Conservation (phyloP, 2,797 vertebrate genomes). For the Anguilla marmorata region DNA sequence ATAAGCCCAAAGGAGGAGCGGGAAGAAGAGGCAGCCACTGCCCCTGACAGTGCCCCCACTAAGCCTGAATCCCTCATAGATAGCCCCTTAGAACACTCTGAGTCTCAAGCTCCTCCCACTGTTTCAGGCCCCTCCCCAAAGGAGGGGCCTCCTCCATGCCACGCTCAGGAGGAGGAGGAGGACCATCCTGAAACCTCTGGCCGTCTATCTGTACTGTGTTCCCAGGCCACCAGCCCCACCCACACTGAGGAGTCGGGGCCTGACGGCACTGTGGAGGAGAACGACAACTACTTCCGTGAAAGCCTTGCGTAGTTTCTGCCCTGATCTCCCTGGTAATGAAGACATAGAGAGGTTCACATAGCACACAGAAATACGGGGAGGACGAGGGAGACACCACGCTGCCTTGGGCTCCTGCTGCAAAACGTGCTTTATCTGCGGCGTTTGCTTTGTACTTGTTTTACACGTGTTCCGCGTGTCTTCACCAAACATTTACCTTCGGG, state of each 20-base stretch:
- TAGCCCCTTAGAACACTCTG: slow-evolving; percentile 27
- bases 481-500: background rate
- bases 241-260: slow-evolving; percentile 48
- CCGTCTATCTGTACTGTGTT: slow-evolving; percentile 10
- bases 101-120: slow-evolving; percentile 44
- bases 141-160: slow-evolving; percentile 15
- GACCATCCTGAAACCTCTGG: slow-evolving; percentile 26
- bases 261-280: slow-evolving; percentile 46
- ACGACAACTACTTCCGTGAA: slow-evolving; percentile 52
- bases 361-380: background rate
- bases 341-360: background rate
- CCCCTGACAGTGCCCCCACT: slow-evolving; percentile 8
- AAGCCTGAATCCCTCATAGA: slow-evolving; percentile 41
- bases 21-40: slow-evolving; percentile 65
- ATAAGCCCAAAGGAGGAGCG: slow-evolving; percentile 65
- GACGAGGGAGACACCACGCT: background rate
- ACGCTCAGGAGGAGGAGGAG: slow-evolving; percentile 38
- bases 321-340: background rate
- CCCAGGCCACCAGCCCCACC: slow-evolving; percentile 31
- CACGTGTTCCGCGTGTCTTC: background rate
- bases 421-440: background rate
- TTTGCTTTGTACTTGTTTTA: background rate
- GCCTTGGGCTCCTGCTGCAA: background rate
- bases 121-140: slow-evolving; percentile 30
- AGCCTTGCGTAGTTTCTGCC: slow-evolving; percentile 59